Evolutionary conservation across 2,888 invertebrate species (phyloP).

Genomic region (Acanthosepion pharaonis): DNA sequence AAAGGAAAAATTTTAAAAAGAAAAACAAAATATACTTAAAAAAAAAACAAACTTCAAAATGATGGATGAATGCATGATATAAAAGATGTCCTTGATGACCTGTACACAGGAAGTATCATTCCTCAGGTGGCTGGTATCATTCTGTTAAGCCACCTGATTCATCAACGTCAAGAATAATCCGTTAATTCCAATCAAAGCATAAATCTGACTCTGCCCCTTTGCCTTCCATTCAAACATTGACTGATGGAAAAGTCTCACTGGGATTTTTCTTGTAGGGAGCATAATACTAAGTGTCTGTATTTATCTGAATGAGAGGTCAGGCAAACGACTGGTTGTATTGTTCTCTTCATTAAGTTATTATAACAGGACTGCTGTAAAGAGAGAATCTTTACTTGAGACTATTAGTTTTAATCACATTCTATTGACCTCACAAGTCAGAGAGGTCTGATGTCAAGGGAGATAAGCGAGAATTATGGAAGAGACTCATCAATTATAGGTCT

Average conservation of each 20-base stretch:
- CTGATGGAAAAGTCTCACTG: not conserved
- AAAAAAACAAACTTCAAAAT: not conserved
- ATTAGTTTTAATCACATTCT: no score
- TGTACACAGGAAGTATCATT: not conserved
- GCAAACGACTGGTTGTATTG: no score
- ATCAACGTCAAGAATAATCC: not conserved
- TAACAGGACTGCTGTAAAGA: no score
- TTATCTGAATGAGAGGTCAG: no score
- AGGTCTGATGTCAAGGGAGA: no score
- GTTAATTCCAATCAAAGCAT: not conserved
- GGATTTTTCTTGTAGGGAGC: not conserved
- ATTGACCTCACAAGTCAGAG: no score
- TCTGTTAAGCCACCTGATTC: not conserved
- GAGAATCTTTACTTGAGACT: no score
- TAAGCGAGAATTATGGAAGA: no score
- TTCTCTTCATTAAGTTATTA: no score
- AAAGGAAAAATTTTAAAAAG: not conserved
- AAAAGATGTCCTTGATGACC: not conserved
- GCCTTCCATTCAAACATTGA: not conserved
- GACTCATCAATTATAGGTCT: no score
- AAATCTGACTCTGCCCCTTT: not conserved
- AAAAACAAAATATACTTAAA: not conserved
- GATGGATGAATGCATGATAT: not conserved
- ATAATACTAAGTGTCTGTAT: no score
- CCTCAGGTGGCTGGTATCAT: not conserved